A percentile compares a stretch with the other conserved stretches of the same genome.
Conservation (phyloP, 2,113 vertebrate genomes). For the Caranx ignobilis region DNA sequence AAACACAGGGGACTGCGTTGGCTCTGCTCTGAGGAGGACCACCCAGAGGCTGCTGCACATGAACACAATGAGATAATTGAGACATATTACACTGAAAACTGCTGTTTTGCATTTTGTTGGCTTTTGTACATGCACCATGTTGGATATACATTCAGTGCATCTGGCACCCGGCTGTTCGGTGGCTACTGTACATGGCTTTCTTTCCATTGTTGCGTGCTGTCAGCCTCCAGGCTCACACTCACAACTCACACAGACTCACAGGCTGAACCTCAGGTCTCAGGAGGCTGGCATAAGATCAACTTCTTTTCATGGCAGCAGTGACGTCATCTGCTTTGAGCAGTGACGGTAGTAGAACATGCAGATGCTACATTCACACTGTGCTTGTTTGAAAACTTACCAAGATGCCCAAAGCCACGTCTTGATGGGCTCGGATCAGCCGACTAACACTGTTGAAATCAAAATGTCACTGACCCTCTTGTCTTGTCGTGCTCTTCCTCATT, state of each 20-base stretch:
- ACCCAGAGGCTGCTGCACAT: not conserved
- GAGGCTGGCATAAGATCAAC: slow-evolving; percentile 5
- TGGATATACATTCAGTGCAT: not conserved
- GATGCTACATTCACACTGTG: too few species aligned
- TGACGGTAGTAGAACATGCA: not conserved
- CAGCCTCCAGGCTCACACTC: not conserved
- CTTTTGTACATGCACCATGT: not conserved
- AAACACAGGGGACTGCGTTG: not conserved
- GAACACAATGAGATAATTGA: slow-evolving; percentile 9
- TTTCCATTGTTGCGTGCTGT: not conserved
- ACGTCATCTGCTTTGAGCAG: not conserved
- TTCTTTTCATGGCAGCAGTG: not conserved
- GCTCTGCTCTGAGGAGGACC: not conserved
- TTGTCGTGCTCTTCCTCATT: too few species aligned
- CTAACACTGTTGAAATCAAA: too few species aligned
- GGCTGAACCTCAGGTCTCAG: not conserved
- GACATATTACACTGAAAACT: slow-evolving; percentile 24
- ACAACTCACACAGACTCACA: too few species aligned
- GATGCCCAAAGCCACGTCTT: too few species aligned
- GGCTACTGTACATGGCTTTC: not conserved
- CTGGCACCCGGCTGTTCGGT: slow-evolving; percentile 6
- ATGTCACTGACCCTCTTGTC: too few species aligned
- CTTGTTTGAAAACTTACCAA: too few species aligned
- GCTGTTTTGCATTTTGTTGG: slow-evolving; percentile 28
- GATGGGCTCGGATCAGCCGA: too few species aligned